Conservation (phyloP, 2,888 invertebrate species). For the Heliconius ismenius region DNA sequence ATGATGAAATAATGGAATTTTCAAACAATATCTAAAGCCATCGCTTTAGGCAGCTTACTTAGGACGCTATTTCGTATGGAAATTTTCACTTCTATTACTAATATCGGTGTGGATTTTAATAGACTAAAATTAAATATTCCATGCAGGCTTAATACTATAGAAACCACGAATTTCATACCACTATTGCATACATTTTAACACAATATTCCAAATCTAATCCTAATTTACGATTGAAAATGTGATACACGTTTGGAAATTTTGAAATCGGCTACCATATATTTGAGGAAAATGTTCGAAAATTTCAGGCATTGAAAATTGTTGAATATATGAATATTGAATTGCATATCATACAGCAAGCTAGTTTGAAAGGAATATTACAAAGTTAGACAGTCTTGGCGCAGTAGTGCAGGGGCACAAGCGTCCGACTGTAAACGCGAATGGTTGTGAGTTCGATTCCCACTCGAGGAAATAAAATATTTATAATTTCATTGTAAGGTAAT, state of each 20-base stretch:
- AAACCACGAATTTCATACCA: slow-evolving; percentile 4
- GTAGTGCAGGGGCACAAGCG: no score
- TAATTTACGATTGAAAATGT: slow-evolving; percentile 20
- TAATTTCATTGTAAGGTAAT: no score
- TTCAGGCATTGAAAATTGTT: slow-evolving; percentile 18
- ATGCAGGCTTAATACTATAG: slow-evolving; percentile 4
- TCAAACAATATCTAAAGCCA: slow-evolving; percentile 12
- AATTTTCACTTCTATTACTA: slow-evolving; percentile 1
- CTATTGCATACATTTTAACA: background rate
- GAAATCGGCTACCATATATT: slow-evolving; percentile 21
- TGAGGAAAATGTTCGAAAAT: slow-evolving; percentile 16
- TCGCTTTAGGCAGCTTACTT: slow-evolving; percentile 20
- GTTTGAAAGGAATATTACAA: background rate
- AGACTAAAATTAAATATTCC: slow-evolving; percentile 24
- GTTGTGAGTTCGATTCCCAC: no score
- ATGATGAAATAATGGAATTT: slow-evolving; percentile 14
- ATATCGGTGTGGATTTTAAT: slow-evolving; percentile 15
- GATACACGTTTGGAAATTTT: slow-evolving; percentile 22
- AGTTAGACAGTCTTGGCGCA: no score
- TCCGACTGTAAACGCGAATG: no score
- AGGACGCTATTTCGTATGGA: slow-evolving; percentile 15
- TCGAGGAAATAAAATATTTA: no score
- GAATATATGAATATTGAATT: slow-evolving; percentile 17
- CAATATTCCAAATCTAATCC: slow-evolving; percentile 19
- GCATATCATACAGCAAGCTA: background rate